Evolutionary conservation across 2,888 invertebrate species (phyloP).

Genomic region (Hirtodrosophila cameraria): DNA sequence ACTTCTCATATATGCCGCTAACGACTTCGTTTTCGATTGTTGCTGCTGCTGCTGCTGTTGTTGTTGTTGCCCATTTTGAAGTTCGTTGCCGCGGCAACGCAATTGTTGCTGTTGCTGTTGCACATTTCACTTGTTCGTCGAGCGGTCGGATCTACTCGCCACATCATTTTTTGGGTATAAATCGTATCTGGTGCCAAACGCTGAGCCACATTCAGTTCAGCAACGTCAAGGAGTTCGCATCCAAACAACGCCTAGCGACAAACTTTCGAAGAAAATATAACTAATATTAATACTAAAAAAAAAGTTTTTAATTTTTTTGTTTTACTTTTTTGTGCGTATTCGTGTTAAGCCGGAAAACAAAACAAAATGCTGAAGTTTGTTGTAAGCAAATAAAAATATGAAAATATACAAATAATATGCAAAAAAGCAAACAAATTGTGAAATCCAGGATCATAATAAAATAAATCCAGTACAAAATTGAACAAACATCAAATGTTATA

Average conservation of each 20-base stretch:
- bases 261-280: not conserved
- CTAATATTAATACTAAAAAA: too few relatives aligned
- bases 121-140: constrained; percentile 68
- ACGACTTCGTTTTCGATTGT: constrained; percentile 40
- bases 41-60: constrained; percentile 37
- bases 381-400: constrained; percentile 69
- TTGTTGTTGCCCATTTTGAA: constrained; percentile 56
- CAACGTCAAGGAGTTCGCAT: constrained; percentile 73
- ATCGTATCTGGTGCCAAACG: constrained; percentile 83
- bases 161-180: constrained; percentile 76
- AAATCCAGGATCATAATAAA: constrained; percentile 3
- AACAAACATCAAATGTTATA: too few relatives aligned
- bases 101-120: constrained; percentile 44
- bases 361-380: constrained; percentile 79
- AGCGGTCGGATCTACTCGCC: constrained; percentile 27
- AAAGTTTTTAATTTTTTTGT: constrained; percentile 17
- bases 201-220: constrained; percentile 80
- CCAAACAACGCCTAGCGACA: constrained; percentile 30
- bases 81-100: constrained; percentile 72
- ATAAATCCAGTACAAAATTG: not conserved
- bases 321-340: constrained; percentile 22
- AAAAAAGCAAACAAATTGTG: not conserved
- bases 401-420: not conserved
- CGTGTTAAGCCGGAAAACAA: constrained; percentile 18
- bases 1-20: constrained; percentile 47